Evolutionary conservation across 2,113 vertebrate genomes (phyloP).

Genomic region (Oxygymnocypris stewartii): DNA sequence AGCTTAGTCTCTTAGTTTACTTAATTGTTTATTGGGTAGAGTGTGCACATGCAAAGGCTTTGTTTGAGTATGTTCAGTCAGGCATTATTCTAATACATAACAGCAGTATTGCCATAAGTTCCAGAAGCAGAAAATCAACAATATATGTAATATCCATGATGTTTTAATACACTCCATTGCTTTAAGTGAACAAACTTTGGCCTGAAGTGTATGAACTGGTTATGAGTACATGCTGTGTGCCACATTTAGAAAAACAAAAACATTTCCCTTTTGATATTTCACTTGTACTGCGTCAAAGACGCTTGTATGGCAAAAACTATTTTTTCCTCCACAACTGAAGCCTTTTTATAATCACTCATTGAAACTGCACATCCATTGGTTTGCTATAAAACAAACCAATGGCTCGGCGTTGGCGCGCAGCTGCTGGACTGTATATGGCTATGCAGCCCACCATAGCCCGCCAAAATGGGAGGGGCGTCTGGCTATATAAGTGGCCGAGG

Average conservation of each 20-base stretch:
- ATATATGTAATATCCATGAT: background rate
- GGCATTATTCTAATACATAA: conserved; percentile 59
- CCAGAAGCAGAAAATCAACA: background rate
- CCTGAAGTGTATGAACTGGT: background rate
- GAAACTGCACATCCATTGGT: too few species aligned
- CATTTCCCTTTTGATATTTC: too few species aligned
- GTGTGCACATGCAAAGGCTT: conserved; percentile 7
- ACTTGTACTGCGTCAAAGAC: too few species aligned
- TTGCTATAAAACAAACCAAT: too few species aligned
- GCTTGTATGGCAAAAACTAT: too few species aligned
- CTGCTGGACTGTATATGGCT: too few species aligned
- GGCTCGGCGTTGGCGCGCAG: too few species aligned
- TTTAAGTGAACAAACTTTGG: background rate
- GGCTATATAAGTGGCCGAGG: too few species aligned
- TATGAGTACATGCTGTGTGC: background rate
- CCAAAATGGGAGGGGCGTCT: too few species aligned
- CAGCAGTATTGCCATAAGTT: background rate
- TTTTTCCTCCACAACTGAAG: too few species aligned
- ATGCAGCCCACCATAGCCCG: too few species aligned
- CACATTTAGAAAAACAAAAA: background rate
- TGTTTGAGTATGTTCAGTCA: conserved; percentile 62
- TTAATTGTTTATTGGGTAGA: background rate
- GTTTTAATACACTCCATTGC: conserved; percentile 14
- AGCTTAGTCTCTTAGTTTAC: background rate
- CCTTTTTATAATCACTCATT: too few species aligned